These are phyloP conservation scores for Brienomyrus brachyistius DNA, from an alignment of 2,113 vertebrate genomes.

Conservation along the genomic window DNA sequence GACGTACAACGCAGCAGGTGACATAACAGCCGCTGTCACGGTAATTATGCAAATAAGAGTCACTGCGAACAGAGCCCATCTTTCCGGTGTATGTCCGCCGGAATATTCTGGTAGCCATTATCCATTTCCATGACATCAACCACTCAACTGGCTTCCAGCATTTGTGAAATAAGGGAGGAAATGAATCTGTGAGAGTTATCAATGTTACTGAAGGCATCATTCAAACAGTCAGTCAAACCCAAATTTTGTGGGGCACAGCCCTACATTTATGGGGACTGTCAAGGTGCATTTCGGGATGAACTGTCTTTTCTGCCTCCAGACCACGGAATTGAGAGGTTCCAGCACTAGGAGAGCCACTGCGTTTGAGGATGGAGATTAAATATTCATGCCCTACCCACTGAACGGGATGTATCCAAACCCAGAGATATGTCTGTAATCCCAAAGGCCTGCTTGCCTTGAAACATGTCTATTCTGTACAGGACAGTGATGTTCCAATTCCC, in stretches of 20 bases:
- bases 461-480: background rate
- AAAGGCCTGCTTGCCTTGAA: background rate
- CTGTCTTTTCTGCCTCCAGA: background rate
- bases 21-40: background rate
- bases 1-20: background rate
- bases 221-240: background rate
- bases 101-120: background rate
- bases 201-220: background rate
- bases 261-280: background rate
- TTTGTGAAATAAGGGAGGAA: background rate
- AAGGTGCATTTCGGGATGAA: background rate
- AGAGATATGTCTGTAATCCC: background rate
- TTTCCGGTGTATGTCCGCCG: background rate
- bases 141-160: background rate
- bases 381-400: background rate
- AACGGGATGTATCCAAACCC: background rate
- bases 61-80: background rate
- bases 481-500: background rate
- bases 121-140: background rate
- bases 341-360: background rate
- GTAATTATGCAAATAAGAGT: conserved; percentile 11
- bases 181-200: background rate
- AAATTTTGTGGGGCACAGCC: background rate
- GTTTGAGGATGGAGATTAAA: background rate
- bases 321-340: background rate